These are phyloP conservation scores for Arizona elegans DNA, from an alignment of 2,113 vertebrate genomes.

Conservation along the genomic window DNA sequence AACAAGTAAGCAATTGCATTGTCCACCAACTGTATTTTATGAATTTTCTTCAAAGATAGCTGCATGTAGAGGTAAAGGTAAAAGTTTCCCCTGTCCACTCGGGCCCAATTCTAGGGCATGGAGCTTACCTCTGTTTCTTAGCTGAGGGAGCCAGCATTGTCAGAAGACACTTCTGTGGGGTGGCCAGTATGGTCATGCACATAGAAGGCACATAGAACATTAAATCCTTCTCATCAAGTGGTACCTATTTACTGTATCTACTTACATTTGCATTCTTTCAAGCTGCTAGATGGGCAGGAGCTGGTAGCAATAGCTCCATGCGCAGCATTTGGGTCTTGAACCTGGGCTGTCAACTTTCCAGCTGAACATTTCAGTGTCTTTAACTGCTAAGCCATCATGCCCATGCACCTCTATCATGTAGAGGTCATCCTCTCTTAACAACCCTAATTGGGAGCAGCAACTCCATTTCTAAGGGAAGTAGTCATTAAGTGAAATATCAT, in stretches of 20 bases:
- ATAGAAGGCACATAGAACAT: neutral
- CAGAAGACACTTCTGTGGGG: neutral
- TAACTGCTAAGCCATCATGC: neutral
- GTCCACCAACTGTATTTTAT: neutral
- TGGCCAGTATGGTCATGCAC: neutral
- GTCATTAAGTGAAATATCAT: neutral
- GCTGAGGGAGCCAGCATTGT: neutral
- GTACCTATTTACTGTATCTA: neutral
- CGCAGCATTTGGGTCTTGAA: neutral
- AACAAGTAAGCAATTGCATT: neutral
- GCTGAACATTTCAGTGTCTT: neutral
- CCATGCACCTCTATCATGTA: neutral
- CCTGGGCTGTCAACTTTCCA: neutral
- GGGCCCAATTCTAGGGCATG: neutral
- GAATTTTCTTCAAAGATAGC: neutral
- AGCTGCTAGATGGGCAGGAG: neutral
- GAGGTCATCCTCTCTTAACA: neutral
- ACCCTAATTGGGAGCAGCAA: neutral
- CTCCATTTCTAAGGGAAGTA: neutral
- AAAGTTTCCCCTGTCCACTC: too few relatives aligned
- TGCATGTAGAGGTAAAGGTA: neutral
- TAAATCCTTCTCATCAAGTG: neutral
- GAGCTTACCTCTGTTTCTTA: neutral
- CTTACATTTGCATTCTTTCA: neutral
- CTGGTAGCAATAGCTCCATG: neutral